phyloP scores from a whole-genome alignment of 2,888 invertebrate genomes.

The Geotrupes spiniger region DNA sequence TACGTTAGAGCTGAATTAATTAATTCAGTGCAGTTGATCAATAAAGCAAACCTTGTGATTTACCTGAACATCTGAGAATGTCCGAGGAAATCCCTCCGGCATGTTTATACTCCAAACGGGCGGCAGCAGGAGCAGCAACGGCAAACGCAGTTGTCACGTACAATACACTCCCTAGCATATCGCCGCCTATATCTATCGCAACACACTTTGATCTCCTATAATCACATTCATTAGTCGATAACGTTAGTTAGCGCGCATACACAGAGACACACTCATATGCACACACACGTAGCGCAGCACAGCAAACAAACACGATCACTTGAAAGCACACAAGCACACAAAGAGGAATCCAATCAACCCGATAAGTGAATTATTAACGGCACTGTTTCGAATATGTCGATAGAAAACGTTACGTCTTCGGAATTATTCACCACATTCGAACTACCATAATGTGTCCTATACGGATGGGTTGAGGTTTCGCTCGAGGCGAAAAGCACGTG shows the following conservation, averaged over 20 bases:
- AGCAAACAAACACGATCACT: not conserved
- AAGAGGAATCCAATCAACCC: not conserved
- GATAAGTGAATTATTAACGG: slow-evolving; percentile 22
- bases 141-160: slow-evolving; percentile 44
- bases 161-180: slow-evolving; percentile 40
- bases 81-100: slow-evolving; percentile 45
- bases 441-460: slow-evolving; percentile 2
- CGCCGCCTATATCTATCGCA: slow-evolving; percentile 34
- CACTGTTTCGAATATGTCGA: no score
- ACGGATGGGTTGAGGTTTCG: not conserved
- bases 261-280: slow-evolving; percentile 9
- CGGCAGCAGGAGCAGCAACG: slow-evolving; percentile 11
- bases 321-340: no score
- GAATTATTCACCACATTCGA: slow-evolving; percentile 10
- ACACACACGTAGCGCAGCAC: not conserved
- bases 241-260: slow-evolving; percentile 20
- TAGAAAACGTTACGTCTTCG: no score
- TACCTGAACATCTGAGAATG: slow-evolving; percentile 46
- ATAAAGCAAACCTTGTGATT: slow-evolving; percentile 19
- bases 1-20: not conserved
- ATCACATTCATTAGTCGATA: slow-evolving; percentile 34
- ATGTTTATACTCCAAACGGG: slow-evolving; percentile 39
- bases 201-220: slow-evolving; percentile 36
- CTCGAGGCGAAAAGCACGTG: slow-evolving; percentile 7
- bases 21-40: not conserved